Percentiles rank a stretch among this genome's conserved stretches.
phyloP scores from a whole-genome alignment of 2,797 vertebrate species.

The Enteromius paludinosus region DNA sequence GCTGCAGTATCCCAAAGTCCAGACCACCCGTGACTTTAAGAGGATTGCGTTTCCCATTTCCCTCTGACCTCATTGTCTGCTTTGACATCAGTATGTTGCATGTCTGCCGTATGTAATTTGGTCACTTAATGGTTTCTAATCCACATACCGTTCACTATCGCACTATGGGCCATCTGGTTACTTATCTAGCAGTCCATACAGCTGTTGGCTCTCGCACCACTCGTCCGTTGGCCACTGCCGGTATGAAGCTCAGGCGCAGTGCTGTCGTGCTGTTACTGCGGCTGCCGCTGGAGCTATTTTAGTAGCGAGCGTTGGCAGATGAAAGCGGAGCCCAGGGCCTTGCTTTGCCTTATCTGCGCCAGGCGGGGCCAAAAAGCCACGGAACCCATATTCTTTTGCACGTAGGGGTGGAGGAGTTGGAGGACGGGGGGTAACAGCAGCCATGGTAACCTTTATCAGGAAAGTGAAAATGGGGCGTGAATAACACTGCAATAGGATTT shows the following conservation, averaged over 20 bases:
- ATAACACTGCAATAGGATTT: constrained; percentile 60
- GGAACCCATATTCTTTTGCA: constrained; percentile 47
- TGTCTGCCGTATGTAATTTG: constrained; percentile 49
- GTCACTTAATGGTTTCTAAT: constrained; percentile 49
- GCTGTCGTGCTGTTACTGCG: constrained; percentile 59
- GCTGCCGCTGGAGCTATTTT: constrained; percentile 73
- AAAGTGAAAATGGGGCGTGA: constrained; percentile 58
- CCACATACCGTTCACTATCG: constrained; percentile 29
- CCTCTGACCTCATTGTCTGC: constrained; percentile 59
- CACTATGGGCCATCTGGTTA: constrained; percentile 51
- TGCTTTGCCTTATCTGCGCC: constrained; percentile 64
- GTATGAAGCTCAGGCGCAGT: constrained; percentile 28
- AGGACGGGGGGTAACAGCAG: constrained; percentile 59
- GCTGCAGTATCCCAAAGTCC: constrained; percentile 85
- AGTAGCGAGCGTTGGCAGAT: constrained; percentile 74
- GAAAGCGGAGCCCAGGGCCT: constrained; percentile 75
- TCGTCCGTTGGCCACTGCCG: constrained; percentile 1
- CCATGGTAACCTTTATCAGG: constrained; percentile 59
- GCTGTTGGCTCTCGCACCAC: constrained; percentile 28
- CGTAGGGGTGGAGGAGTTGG: constrained; percentile 47
- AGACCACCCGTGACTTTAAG: constrained; percentile 73
- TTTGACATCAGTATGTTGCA: constrained; percentile 47
- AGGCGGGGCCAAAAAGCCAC: constrained; percentile 63
- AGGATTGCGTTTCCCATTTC: constrained; percentile 53
- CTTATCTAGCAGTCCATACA: constrained; percentile 38